A percentile compares a stretch with the other conserved stretches of the same genome.
Conservation (phyloP, 2,888 invertebrate genomes). For the Noctua janthina region DNA sequence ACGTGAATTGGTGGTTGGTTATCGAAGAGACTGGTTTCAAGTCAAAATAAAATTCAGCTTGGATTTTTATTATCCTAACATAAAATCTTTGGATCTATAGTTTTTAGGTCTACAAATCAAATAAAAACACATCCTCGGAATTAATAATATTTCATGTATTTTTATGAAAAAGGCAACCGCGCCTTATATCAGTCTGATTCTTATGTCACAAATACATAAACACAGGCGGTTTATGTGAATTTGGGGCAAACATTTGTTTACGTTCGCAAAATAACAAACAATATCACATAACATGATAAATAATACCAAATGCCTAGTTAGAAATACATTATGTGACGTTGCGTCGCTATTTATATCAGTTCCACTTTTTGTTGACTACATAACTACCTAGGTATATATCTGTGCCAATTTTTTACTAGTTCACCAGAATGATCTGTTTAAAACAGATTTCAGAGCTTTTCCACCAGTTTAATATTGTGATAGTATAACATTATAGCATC, state of each 20-base stretch:
- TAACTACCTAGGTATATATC: conserved; percentile 1
- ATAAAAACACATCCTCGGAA: not conserved
- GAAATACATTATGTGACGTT: conserved; percentile 30
- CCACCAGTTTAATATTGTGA: conserved; percentile 4
- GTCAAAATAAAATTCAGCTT: conserved; percentile 4
- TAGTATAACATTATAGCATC: not conserved
- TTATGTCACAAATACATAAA: conserved; percentile 2
- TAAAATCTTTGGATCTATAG: not conserved
- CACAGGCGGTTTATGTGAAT: conserved; percentile 17
- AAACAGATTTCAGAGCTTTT: conserved; percentile 12
- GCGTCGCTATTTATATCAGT: conserved; percentile 31
- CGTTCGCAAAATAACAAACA: conserved; percentile 36
- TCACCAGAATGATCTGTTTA: conserved; percentile 1
- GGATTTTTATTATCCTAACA: not conserved
- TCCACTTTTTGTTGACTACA: conserved; percentile 18
- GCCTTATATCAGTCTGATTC: not conserved
- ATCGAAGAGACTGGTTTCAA: not conserved
- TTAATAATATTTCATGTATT: not conserved
- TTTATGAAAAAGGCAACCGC: not conserved
- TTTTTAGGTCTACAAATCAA: not conserved
- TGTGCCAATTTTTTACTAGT: conserved; percentile 53
- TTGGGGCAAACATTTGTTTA: conserved; percentile 44
- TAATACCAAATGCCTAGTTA: conserved; percentile 19
- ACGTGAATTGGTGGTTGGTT: not conserved
- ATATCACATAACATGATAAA: conserved; percentile 37